Evolutionary conservation across 2,888 invertebrate species (phyloP).

Genomic region (Drymonia ruficornis): DNA sequence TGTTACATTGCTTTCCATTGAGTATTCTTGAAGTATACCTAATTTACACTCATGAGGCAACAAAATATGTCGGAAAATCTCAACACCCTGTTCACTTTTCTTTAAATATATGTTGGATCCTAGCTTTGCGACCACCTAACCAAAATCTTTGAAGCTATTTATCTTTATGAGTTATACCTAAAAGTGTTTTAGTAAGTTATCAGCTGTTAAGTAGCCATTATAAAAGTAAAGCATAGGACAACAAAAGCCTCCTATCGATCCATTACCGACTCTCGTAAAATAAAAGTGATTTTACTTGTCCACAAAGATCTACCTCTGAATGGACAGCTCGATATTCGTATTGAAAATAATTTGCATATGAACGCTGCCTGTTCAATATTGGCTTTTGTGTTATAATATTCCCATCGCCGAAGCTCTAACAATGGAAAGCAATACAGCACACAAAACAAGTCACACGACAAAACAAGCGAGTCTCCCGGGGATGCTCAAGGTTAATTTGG

Average conservation of each 20-base stretch:
- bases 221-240: slow-evolving; percentile 3
- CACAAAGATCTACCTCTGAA: not conserved
- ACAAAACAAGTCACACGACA: slow-evolving; percentile 53
- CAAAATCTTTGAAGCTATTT: no score
- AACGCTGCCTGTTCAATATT: not conserved
- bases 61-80: no score
- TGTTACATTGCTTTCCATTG: slow-evolving; percentile 67
- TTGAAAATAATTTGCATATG: slow-evolving; percentile 6
- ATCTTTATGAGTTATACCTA: not conserved
- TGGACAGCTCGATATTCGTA: not conserved
- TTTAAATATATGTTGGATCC: no score
- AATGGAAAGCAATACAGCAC: slow-evolving; percentile 73
- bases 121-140: no score
- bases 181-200: not conserved
- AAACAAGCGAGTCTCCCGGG: slow-evolving; percentile 59
- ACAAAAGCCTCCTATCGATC: slow-evolving; percentile 5
- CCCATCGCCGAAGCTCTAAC: slow-evolving; percentile 22
- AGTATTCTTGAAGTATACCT: not conserved
- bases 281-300: not conserved
- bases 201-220: not conserved
- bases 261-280: not conserved
- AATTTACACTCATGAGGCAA: no score
- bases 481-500: slow-evolving; percentile 55
- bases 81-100: no score
- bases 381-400: not conserved